Percentiles rank a stretch among this genome's conserved stretches.
These are phyloP conservation scores for Ginglymostoma cirratum DNA, from an alignment of 2,113 vertebrate species.

Conservation along the genomic window DNA sequence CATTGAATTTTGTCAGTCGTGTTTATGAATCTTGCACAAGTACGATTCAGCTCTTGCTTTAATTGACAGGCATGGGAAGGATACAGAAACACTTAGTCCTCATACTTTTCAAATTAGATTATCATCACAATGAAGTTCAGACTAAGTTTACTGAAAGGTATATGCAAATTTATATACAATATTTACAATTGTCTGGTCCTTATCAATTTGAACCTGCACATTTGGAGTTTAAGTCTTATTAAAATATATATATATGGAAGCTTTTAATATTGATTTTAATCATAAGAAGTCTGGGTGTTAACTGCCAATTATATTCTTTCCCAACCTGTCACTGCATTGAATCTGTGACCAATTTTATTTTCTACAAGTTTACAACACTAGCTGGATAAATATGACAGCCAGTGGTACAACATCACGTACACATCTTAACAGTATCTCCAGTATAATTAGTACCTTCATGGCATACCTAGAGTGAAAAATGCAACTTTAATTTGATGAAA, in stretches of 20 bases:
- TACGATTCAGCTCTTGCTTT: not conserved
- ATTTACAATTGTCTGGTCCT: slow-evolving; percentile 27
- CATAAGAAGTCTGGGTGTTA: slow-evolving; percentile 27
- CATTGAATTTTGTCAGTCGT: slow-evolving; percentile 12
- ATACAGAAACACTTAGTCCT: slow-evolving; percentile 24
- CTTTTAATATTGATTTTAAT: slow-evolving; percentile 33
- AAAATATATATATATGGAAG: slow-evolving; percentile 22
- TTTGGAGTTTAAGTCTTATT: slow-evolving; percentile 17
- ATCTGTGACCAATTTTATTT: slow-evolving; percentile 36
- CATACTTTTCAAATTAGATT: slow-evolving; percentile 37
- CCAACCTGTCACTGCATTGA: slow-evolving; percentile 33
- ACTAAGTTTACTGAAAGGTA: slow-evolving; percentile 7
- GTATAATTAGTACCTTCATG: slow-evolving; percentile 29
- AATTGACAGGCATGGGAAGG: slow-evolving; percentile 37
- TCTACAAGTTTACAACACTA: slow-evolving; percentile 31
- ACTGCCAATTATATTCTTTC: slow-evolving; percentile 36
- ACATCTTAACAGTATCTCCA: slow-evolving; percentile 17
- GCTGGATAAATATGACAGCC: slow-evolving; percentile 32
- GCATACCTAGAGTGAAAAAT: slow-evolving; percentile 24
- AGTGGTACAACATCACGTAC: not conserved
- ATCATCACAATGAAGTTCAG: slow-evolving; percentile 32
- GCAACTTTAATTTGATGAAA: slow-evolving; percentile 34
- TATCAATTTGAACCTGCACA: slow-evolving; percentile 12
- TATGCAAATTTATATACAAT: slow-evolving; percentile 27
- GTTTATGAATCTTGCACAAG: slow-evolving; percentile 1